phyloP scores from a whole-genome alignment of 2,797 vertebrate species.

The Smutsia gigantea region DNA sequence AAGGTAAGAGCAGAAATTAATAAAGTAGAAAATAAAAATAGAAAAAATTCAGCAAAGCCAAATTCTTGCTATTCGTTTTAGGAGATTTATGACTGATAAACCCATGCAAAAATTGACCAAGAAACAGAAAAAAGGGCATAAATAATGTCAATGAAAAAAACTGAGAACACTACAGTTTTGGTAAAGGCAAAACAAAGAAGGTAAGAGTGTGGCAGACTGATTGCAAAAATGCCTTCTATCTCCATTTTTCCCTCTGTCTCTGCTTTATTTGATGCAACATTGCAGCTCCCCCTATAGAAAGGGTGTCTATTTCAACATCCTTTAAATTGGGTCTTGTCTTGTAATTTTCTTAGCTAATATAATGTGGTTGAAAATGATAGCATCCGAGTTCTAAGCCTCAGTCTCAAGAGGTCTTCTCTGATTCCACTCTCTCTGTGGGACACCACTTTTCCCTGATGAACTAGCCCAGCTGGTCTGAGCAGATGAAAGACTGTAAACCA shows the following conservation, averaged over 20 bases:
- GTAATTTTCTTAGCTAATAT: background rate
- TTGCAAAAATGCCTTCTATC: background rate
- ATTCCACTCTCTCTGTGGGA: background rate
- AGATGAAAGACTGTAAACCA: background rate
- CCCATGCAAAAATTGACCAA: background rate
- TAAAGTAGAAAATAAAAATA: too few relatives aligned
- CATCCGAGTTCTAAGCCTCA: background rate
- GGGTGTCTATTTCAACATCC: background rate
- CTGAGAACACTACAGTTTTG: background rate
- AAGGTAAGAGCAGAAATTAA: background rate
- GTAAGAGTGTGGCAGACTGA: background rate
- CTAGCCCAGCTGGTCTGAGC: background rate
- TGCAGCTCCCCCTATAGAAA: background rate
- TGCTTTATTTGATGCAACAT: background rate
- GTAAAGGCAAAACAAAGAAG: background rate
- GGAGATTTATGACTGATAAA: background rate
- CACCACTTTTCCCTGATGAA: background rate
- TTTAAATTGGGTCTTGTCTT: background rate
- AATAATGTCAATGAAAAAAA: background rate
- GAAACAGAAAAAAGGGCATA: background rate
- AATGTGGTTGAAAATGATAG: background rate
- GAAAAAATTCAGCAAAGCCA: background rate
- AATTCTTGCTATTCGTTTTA: background rate
- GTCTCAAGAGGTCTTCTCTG: background rate
- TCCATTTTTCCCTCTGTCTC: background rate